phyloP scores from a whole-genome alignment of 2,888 invertebrate genomes.

The Sminthurides aquaticus region DNA sequence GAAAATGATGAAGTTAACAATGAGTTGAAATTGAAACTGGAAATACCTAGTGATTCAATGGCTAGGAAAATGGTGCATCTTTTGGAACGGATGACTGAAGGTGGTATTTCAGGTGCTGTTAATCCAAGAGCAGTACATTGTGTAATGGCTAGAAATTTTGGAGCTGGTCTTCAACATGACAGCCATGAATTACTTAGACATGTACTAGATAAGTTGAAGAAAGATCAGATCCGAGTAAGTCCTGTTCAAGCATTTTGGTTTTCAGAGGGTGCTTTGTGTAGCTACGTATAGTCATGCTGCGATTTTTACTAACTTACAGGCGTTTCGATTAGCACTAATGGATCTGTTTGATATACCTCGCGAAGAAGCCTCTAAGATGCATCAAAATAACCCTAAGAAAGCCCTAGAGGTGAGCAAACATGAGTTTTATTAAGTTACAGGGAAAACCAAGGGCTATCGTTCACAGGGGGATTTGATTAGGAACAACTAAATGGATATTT shows the following conservation, averaged over 20 bases:
- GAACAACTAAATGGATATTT: neutral
- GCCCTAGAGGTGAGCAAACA: conserved; percentile 7
- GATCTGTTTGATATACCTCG: conserved; percentile 59
- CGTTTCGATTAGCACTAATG: conserved; percentile 75
- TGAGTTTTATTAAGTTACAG: neutral
- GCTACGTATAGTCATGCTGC: neutral
- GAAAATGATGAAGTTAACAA: conserved; percentile 30
- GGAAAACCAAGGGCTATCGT: neutral
- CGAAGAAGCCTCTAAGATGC: conserved; percentile 9
- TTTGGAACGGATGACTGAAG: conserved; percentile 38
- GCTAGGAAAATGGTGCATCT: conserved; percentile 34
- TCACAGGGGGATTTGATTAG: neutral
- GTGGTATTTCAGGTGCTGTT: conserved; percentile 12
- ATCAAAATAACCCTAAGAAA: conserved; percentile 17
- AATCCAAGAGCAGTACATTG: conserved; percentile 35
- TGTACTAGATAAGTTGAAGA: conserved; percentile 42
- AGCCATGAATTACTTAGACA: conserved; percentile 81
- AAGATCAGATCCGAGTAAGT: conserved; percentile 41
- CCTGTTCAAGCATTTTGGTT: neutral
- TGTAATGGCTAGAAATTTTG: conserved; percentile 56
- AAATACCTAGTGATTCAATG: conserved; percentile 38
- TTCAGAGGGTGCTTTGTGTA: neutral
- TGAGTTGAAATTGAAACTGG: conserved; percentile 29
- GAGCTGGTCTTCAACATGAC: conserved; percentile 92
- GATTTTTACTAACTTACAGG: conserved; percentile 50